phyloP scores from a whole-genome alignment of 2,888 invertebrate species.

The Cerastis rubricosa region DNA sequence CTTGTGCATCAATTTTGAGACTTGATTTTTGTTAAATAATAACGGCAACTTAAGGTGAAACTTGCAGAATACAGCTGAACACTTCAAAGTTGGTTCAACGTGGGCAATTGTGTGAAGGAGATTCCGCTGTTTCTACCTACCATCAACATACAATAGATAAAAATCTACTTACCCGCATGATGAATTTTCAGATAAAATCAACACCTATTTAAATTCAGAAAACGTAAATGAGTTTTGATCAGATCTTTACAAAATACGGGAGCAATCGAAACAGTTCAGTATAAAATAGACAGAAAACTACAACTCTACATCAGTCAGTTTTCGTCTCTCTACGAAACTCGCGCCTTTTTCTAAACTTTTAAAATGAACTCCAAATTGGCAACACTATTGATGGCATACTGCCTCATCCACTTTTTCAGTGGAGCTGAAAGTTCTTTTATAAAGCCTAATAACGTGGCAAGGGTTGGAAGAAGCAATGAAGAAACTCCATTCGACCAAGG shows the following conservation, averaged over 20 bases:
- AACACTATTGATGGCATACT: conserved; percentile 75
- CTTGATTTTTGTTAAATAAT: neutral
- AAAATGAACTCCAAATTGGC: conserved; percentile 80
- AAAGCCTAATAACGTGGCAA: conserved; percentile 86
- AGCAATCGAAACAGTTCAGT: conserved; percentile 74
- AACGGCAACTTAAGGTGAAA: neutral
- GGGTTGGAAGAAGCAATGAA: conserved; percentile 87
- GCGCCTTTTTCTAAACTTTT: conserved; percentile 63
- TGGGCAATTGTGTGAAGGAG: neutral
- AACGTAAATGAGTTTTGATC: conserved; percentile 60
- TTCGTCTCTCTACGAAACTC: conserved; percentile 43
- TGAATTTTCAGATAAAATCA: conserved; percentile 62
- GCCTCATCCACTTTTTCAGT: conserved; percentile 78
- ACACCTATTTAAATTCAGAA: conserved; percentile 70
- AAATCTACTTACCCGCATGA: conserved; percentile 58
- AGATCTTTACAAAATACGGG: conserved; percentile 77
- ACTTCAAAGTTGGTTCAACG: neutral
- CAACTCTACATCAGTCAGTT: conserved; percentile 65
- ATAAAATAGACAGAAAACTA: conserved; percentile 72
- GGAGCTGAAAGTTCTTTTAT: conserved; percentile 82
- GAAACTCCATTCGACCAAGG: conserved; percentile 81
- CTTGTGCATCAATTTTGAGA: neutral
- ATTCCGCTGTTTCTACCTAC: conserved; percentile 20
- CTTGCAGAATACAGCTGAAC: neutral
- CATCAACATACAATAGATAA: conserved; percentile 15